Conservation (phyloP, 2,888 invertebrate genomes). For the Pterostichus madidus region DNA sequence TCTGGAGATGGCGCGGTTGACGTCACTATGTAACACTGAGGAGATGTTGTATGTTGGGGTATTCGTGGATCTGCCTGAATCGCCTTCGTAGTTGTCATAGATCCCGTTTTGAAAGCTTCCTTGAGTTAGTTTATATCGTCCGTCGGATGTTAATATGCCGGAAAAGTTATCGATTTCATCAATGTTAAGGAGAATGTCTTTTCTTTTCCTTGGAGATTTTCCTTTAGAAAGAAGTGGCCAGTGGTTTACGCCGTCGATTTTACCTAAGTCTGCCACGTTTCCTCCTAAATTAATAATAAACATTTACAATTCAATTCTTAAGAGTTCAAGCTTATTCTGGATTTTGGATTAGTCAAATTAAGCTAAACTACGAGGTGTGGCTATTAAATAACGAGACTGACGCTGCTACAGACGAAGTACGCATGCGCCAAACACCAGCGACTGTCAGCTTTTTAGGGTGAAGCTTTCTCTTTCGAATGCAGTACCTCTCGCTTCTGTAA, state of each 20-base stretch:
- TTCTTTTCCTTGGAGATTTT: slow-evolving; percentile 61
- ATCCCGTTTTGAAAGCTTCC: slow-evolving; percentile 69
- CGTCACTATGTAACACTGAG: slow-evolving; percentile 62
- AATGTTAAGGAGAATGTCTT: slow-evolving; percentile 73
- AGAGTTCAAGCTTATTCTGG: too few species aligned
- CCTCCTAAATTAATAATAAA: slow-evolving; percentile 75
- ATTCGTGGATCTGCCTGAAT: slow-evolving; percentile 25
- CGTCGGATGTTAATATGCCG: slow-evolving; percentile 73
- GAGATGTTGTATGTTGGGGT: slow-evolving; percentile 44
- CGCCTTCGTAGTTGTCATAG: slow-evolving; percentile 59
- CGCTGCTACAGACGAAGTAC: too few species aligned
- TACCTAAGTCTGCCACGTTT: slow-evolving; percentile 70
- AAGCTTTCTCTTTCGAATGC: too few species aligned
- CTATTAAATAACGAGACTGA: too few species aligned
- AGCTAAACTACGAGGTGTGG: too few species aligned
- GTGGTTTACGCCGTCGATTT: slow-evolving; percentile 75
- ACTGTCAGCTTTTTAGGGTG: too few species aligned
- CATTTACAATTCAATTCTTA: too few species aligned
- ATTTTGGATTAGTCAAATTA: too few species aligned
- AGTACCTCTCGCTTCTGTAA: too few species aligned
- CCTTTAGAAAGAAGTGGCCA: slow-evolving; percentile 73
- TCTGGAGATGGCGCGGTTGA: slow-evolving; percentile 44
- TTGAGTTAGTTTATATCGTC: slow-evolving; percentile 73
- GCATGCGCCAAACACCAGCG: too few species aligned
- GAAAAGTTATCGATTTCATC: slow-evolving; percentile 74